A percentile compares a stretch with the other conserved stretches of the same genome.
These are phyloP conservation scores for Phrixothrix hirtus DNA, from an alignment of 2,888 invertebrate species.

Conservation along the genomic window DNA sequence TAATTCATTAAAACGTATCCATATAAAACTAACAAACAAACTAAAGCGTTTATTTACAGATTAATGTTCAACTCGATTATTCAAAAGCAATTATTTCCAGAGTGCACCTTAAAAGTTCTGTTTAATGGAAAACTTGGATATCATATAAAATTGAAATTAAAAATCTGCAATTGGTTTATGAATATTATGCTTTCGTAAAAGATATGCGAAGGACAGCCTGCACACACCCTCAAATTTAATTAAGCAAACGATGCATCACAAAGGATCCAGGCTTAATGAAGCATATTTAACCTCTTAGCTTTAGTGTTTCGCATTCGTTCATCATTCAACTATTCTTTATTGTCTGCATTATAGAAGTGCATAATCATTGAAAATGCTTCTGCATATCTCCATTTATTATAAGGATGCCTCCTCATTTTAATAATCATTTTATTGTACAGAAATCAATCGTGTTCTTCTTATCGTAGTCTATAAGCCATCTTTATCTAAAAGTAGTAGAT, in stretches of 20 bases:
- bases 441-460: background rate
- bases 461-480: too few relatives aligned
- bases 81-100: too few relatives aligned
- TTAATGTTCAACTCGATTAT: too few relatives aligned
- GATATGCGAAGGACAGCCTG: constrained; percentile 4
- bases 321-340: constrained; percentile 27
- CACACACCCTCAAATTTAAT: constrained; percentile 24
- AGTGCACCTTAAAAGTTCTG: too few relatives aligned
- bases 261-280: constrained; percentile 28
- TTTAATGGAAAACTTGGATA: too few relatives aligned
- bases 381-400: background rate
- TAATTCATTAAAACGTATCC: background rate
- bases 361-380: constrained; percentile 29
- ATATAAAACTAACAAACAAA: too few relatives aligned
- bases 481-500: too few relatives aligned
- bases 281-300: constrained; percentile 31
- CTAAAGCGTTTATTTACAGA: too few relatives aligned
- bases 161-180: too few relatives aligned
- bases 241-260: constrained; percentile 22
- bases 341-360: constrained; percentile 26
- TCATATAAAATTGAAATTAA: too few relatives aligned
- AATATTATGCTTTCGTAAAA: background rate
- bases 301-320: constrained; percentile 25
- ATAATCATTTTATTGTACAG: background rate
- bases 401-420: background rate